phyloP scores from a whole-genome alignment of 2,113 vertebrate genomes.

The Syrmaticus mikado region DNA sequence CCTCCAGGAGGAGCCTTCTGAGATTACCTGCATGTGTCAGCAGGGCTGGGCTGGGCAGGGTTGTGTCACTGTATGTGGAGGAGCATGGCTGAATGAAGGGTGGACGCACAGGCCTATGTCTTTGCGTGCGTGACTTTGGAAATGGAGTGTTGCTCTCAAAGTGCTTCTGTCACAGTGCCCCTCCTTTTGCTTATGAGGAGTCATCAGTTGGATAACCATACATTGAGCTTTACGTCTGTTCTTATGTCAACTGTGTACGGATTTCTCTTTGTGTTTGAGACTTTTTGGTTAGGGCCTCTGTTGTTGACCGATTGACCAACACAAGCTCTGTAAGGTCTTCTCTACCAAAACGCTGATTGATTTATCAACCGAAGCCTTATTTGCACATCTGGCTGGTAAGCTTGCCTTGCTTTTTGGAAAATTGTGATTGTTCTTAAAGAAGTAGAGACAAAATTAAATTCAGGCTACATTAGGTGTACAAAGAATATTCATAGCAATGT shows the following conservation, averaged over 20 bases:
- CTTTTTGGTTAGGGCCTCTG: conserved; percentile 56
- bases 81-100: background rate
- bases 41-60: background rate
- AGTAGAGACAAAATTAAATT: conserved; percentile 64
- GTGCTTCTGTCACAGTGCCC: background rate
- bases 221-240: conserved; percentile 33
- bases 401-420: conserved; percentile 68
- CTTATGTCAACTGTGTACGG: background rate
- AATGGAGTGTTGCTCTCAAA: background rate
- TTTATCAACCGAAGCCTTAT: conserved; percentile 62
- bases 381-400: conserved; percentile 57
- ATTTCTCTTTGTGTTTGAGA: conserved; percentile 38
- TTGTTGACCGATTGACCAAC: conserved; percentile 53
- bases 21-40: background rate
- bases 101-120: background rate
- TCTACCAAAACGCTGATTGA: conserved; percentile 30
- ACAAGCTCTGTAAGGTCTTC: background rate
- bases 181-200: background rate
- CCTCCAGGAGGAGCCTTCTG: background rate
- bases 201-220: conserved; percentile 1
- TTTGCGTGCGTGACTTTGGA: background rate
- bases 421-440: conserved; percentile 41
- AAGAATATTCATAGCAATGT: conserved; percentile 76
- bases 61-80: background rate
- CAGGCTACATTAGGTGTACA: conserved; percentile 70